Evolutionary conservation across 2,888 invertebrate species (phyloP).

Genomic region (Phyto melanocephala): DNA sequence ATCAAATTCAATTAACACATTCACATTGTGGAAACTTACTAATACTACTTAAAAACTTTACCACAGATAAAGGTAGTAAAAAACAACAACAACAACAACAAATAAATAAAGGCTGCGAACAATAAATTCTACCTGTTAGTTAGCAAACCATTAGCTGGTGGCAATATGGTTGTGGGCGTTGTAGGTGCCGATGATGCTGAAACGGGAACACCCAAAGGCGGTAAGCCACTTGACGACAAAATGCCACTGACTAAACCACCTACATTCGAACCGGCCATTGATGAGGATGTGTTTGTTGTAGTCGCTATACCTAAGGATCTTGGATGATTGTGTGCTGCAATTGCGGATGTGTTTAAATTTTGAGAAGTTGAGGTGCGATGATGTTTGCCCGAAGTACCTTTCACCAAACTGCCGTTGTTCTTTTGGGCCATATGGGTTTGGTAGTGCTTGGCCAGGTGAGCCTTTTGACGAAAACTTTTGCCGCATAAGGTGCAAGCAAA

Average conservation of each 20-base stretch:
- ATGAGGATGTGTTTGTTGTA: slow-evolving; percentile 62
- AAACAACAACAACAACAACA: neutral
- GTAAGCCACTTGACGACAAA: slow-evolving; percentile 41
- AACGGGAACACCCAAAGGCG: slow-evolving; percentile 58
- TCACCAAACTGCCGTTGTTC: slow-evolving; percentile 82
- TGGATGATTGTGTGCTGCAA: slow-evolving; percentile 67
- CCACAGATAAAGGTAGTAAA: neutral
- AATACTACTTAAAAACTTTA: slow-evolving; percentile 13
- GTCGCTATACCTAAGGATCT: slow-evolving; percentile 71
- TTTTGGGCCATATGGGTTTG: slow-evolving; percentile 95
- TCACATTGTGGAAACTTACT: slow-evolving; percentile 41
- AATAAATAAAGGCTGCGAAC: neutral
- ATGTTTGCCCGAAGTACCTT: slow-evolving; percentile 77
- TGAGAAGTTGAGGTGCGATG: slow-evolving; percentile 68
- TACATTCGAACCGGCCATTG: slow-evolving; percentile 57
- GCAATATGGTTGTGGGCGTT: slow-evolving; percentile 70
- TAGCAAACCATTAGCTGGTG: slow-evolving; percentile 76
- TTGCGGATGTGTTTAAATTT: slow-evolving; percentile 79
- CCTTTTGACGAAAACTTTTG: slow-evolving; percentile 94
- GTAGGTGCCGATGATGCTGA: slow-evolving; percentile 69
- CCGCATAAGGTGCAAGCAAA: slow-evolving; percentile 96
- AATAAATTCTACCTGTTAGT: slow-evolving; percentile 75
- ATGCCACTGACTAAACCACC: slow-evolving; percentile 60
- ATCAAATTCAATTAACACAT: slow-evolving; percentile 30
- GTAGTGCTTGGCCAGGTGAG: slow-evolving; percentile 94